These are phyloP conservation scores for Gavialis gangeticus DNA, from an alignment of 2,113 vertebrate species.

Conservation along the genomic window DNA sequence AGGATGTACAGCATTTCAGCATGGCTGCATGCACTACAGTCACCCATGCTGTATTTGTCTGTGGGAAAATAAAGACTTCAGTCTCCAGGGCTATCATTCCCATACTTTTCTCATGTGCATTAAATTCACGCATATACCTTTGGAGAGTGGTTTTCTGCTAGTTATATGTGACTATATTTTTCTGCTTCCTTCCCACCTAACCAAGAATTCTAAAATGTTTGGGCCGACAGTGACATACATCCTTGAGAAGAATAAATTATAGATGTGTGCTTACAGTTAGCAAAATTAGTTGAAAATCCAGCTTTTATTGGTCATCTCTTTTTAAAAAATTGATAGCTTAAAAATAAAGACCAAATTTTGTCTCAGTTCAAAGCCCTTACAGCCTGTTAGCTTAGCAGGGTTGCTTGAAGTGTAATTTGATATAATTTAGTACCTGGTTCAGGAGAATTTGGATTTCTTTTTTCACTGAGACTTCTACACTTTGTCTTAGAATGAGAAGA, in stretches of 20 bases:
- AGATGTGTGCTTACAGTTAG: not conserved
- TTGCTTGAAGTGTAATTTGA: not conserved
- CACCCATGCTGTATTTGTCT: not conserved
- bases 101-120: fast-evolving
- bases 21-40: conserved; percentile 4
- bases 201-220: fast-evolving
- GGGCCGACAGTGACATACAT: not conserved
- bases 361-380: fast-evolving
- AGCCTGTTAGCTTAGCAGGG: not conserved
- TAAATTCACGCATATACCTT: not conserved
- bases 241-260: not conserved
- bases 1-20: not conserved
- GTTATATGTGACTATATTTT: not conserved
- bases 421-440: not conserved
- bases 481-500: not conserved
- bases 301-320: not conserved
- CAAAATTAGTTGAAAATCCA: not conserved
- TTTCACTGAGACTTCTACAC: conserved; percentile 9
- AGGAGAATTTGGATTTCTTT: not conserved
- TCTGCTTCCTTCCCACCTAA: conserved; percentile 50
- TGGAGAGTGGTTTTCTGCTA: not conserved
- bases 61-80: not conserved
- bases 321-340: not conserved
- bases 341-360: not conserved
- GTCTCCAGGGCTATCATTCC: not conserved